Base-by-base conservation (phyloP, 37 sponge, comb jelly and placozoan species). In the Chondrosia reniformis region DNA sequence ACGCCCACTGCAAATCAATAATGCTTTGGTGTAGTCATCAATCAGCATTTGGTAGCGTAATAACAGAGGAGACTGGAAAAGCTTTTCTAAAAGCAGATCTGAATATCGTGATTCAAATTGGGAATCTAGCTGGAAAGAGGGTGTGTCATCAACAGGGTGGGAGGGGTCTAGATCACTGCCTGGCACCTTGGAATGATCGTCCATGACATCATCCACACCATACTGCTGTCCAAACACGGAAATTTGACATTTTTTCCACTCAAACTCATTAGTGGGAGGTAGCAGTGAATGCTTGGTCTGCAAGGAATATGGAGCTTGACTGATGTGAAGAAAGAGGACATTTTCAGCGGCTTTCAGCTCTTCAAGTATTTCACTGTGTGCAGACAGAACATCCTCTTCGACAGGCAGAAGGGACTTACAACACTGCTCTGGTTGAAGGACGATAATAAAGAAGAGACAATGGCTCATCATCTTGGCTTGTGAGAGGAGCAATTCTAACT, bases 271-370 rank as follows among this genome's bases (percentile, higher is more conserved):
- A 40, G 58, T 52, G 6, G 63, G 15, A 1, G 89, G 64, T 40
- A 92, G 39, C 33, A 87, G 55, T 17, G 86, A 92, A 7, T 76
- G 76, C 46, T 69, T 78, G 76, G 85, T 87, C 43, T 77, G 82
- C 15, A 92, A 76, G 0, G 57, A 33, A 77, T 85, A 92, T 0
- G 93, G 93, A 0, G 67, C 65, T 28, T 91, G 84, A 0, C 90
- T 80, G 13, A 88, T 63, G 69, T 64, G 75, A 36, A 92, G 45
- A 33, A 88, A 44, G 41, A 92, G 62, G 34, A 81, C 83, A 31
- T 92, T 92, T 13, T 8, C 31, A 5, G 73, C 46, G 0, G 71
- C 34, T 12, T 63, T 64, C 1, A 55, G 79, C 61, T 32, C 27
- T 3, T 79, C 79, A 13, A 79, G 34, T 25, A 75, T 57, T 30